These are phyloP conservation scores for Ametastegia equiseti DNA, from an alignment of 2,888 invertebrate species.

Conservation along the genomic window DNA sequence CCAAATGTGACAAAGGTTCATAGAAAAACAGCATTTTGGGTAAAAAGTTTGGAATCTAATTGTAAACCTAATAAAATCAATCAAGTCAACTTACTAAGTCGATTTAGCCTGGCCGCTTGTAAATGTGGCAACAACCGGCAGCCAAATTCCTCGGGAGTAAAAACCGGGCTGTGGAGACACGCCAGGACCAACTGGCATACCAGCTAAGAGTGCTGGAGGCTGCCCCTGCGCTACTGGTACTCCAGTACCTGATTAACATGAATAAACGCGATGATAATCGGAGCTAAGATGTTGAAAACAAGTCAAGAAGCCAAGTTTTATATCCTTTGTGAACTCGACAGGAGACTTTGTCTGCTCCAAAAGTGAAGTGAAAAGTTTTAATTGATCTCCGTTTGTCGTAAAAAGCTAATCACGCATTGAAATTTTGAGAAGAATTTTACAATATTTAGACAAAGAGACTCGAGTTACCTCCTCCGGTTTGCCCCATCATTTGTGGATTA, in stretches of 20 bases:
- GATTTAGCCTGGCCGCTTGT: constrained; percentile 92
- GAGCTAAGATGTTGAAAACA: not conserved
- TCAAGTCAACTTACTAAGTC: constrained; percentile 86
- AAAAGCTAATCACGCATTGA: not conserved
- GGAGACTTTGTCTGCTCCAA: not conserved
- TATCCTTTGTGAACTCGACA: not conserved
- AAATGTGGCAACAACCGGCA: constrained; percentile 92
- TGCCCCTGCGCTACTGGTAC: constrained; percentile 78
- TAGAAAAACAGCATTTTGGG: no score
- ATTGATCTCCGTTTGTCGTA: constrained; percentile 33
- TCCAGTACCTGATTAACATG: constrained; percentile 66
- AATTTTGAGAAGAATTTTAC: not conserved
- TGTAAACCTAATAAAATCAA: not conserved
- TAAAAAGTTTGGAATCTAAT: no score
- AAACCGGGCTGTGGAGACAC: constrained; percentile 94
- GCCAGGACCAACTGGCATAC: constrained; percentile 85
- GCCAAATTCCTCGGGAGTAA: constrained; percentile 94
- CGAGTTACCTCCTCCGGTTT: constrained; percentile 70
- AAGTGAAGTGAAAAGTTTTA: not conserved
- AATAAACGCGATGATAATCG: not conserved
- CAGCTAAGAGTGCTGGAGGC: constrained; percentile 81
- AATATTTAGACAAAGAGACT: not conserved
- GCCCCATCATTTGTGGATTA: constrained; percentile 82
- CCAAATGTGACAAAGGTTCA: no score
- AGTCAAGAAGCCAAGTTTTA: no score